Base-by-base conservation (phyloP, 1,140 invertebrate species). In the Daktulosphaira vitifoliae region DNA sequence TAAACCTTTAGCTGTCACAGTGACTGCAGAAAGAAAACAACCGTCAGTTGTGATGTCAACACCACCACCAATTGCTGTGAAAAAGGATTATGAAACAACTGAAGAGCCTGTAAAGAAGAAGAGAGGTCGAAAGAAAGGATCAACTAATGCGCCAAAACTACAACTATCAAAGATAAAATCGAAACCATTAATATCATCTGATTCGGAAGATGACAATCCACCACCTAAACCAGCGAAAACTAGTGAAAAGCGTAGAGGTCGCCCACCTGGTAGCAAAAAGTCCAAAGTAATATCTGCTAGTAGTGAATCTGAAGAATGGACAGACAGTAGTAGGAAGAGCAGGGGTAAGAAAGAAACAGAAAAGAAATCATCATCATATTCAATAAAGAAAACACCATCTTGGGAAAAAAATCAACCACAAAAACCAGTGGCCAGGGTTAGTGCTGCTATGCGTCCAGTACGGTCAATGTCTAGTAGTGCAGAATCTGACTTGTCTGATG, bases 141-240 rank as follows among this genome's bases (percentile, higher is more conserved):
- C 46, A 0, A 52, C 50, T 9, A 70, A 68, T 18, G 62, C 52
- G 25, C 56, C 70, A 15, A 62, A 62, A 62, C 25, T 18, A 7
- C 23, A 5, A 2, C 56, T 39, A 18, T 46, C 56, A 9, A 62
- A 62, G 20, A 62, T 62, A 9, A 62, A 62, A 16, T 62, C 56
- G 20, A 62, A 62, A 62, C 56, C 56, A 11, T 33, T 65, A 15
- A 67, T 67, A 23, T 64, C 68, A 13, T 68, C 67, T 18, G 69
- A 69, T 20, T 68, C 70, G 1, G 70, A 71, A 49, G 70, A 70
- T 11, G 70, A 71, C 53, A 52, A 67, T 33, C 20, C 49, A 16
- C 65, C 64, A 13, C 59, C 56, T 2, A 44, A 52, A 54, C 23
- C 52, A 23, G n/a, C 25, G 15, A 68, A 69, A 38, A 65, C 48